Evolutionary conservation across 2,888 invertebrate genomes (phyloP), one percentile per base, ranked within the genome.

Genomic region (Aphodius granarius): DNA sequence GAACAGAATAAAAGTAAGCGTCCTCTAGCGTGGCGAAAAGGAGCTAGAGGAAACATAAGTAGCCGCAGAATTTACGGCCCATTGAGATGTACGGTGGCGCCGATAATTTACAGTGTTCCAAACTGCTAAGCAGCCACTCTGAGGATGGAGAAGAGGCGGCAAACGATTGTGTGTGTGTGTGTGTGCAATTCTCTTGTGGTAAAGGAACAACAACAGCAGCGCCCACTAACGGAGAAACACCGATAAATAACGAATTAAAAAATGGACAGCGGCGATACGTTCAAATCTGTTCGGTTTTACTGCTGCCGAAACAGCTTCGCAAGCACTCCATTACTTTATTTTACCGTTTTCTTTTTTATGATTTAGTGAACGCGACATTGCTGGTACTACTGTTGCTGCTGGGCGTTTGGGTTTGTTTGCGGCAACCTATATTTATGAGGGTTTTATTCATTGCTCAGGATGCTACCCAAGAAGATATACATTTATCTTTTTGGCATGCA

Each of bases 161-260:
- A 9, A 68, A 9, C 20, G 68, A 68, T 68, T 68, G 68, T 68
- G 68, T 68, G 68, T 68, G 68, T 21, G 20, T 68, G 68, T 68
- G 68, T 68, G 68, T 68, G 68, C 68, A 22, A 68, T 68, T 68
- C 68, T 20, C 20, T 68, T 68, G 21, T 68, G 20, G 68, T 22
- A 22, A 13, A 43, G 43, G 9, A 43, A 68, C 68, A 68, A 68
- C 43, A 43, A 43, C 43, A 43, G 43, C 43, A 43, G 43, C 43
- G 43, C 43, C 43, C 43, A 43, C 9, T 43, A 13, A 13, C 43
- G 13, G 43, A 13, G 13, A 13, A 43, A 43, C 9, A 13, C 21
- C 68, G 68, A 68, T 68, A 68, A 68, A 68, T 68, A 21, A 68
- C 68, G 68, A 68, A 68, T 68, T 68, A 68, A 68, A 43, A 68